Evolutionary conservation across 2,113 vertebrate species (phyloP).

Genomic region (Gopherus flavomarginatus): DNA sequence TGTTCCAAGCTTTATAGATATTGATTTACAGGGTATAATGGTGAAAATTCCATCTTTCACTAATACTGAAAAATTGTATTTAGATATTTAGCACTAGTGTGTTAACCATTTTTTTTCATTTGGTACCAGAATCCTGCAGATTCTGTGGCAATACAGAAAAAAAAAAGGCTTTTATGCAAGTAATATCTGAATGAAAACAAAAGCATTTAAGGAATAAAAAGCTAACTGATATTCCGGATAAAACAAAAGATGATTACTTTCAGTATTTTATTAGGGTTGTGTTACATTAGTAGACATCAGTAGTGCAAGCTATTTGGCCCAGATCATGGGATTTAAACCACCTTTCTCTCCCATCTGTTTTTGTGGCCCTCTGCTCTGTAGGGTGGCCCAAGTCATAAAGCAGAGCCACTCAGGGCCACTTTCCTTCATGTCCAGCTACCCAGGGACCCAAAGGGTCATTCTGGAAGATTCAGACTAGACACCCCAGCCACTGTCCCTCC

Average conservation of each 20-base stretch:
- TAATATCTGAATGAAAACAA: not conserved
- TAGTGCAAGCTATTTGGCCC: not conserved
- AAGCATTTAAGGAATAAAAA: not conserved
- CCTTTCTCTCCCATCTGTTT: not conserved
- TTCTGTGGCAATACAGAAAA: not conserved
- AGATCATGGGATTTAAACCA: not conserved
- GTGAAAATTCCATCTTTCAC: not conserved
- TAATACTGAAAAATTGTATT: not conserved
- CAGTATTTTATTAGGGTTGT: not conserved
- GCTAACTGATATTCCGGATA: not conserved
- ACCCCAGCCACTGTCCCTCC: not conserved
- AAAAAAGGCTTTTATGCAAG: not conserved
- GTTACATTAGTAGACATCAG: not conserved
- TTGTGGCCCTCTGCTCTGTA: not conserved
- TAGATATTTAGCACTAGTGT: not conserved
- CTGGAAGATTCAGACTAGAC: not conserved
- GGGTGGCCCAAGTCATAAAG: fast-evolving
- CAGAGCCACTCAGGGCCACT: not conserved
- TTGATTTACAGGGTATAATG: not conserved
- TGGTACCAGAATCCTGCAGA: not conserved
- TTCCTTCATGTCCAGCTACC: not conserved
- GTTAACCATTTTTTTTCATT: not conserved
- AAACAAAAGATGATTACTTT: not conserved
- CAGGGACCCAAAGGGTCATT: not conserved
- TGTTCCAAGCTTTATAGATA: not conserved